Percentiles rank a stretch among this genome's conserved stretches.
These are phyloP conservation scores for Piliocolobus tephrosceles DNA, from an alignment of 2,113 vertebrate genomes.

Conservation along the genomic window DNA sequence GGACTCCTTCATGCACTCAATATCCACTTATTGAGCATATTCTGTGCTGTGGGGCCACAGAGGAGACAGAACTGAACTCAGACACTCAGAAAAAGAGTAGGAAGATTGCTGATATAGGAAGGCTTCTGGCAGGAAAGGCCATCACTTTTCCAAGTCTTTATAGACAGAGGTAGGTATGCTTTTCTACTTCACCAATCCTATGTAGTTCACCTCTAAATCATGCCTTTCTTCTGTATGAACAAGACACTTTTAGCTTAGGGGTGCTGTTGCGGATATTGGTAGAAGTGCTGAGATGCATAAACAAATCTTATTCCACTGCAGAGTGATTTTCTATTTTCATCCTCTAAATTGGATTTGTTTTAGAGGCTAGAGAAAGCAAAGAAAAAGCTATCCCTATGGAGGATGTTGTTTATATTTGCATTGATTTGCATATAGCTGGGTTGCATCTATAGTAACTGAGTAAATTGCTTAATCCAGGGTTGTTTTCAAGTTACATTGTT, in stretches of 20 bases:
- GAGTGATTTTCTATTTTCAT: constrained; percentile 26
- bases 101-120: neutral
- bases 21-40: neutral
- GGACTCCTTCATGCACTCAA: neutral
- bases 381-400: neutral
- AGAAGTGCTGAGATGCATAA: neutral
- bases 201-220: accelerated
- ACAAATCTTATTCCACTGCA: neutral
- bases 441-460: neutral
- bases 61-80: neutral
- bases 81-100: accelerated
- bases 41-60: neutral
- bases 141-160: neutral
- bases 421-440: constrained; percentile 49
- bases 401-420: constrained; percentile 28
- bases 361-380: constrained; percentile 54
- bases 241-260: neutral
- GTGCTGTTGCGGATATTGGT: neutral
- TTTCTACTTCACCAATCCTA: neutral
- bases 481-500: neutral
- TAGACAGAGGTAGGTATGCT: neutral
- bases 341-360: constrained; percentile 61
- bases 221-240: neutral
- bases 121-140: neutral
- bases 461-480: constrained; percentile 20